Evolutionary conservation across 2,888 invertebrate genomes (phyloP).

Genomic region (Conistra vaccinii): DNA sequence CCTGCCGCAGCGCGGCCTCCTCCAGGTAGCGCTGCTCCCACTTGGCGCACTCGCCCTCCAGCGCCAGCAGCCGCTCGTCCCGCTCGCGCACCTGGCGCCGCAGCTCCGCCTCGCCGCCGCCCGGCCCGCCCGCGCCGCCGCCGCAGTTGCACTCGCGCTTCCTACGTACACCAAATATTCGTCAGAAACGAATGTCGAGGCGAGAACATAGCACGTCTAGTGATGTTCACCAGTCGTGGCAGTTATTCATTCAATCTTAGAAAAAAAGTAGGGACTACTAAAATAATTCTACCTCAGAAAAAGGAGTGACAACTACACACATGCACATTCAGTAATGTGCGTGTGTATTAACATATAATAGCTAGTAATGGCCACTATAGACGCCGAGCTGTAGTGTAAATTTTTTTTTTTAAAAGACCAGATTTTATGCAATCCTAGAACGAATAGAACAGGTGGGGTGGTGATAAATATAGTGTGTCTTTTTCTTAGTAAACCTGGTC

Average conservation of each 20-base stretch:
- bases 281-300: no score
- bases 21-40: slow-evolving; percentile 97
- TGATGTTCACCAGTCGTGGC: neutral
- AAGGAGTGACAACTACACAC: neutral
- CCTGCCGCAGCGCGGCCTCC: slow-evolving; percentile 94
- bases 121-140: slow-evolving; percentile 72
- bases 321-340: no score
- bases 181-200: neutral
- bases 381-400: neutral
- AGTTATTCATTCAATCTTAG: neutral
- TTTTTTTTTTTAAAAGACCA: no score
- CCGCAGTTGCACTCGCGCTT: slow-evolving; percentile 82
- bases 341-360: neutral
- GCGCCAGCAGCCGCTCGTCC: slow-evolving; percentile 88
- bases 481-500: neutral
- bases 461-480: neutral
- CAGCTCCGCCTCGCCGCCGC: slow-evolving; percentile 88
- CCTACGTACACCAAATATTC: slow-evolving; percentile 59
- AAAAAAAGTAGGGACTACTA: no score
- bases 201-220: neutral
- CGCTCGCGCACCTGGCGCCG: slow-evolving; percentile 86
- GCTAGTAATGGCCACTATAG: neutral
- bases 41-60: slow-evolving; percentile 95
- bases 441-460: neutral
- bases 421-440: neutral